Base-by-base conservation (phyloP, 2,797 vertebrate genomes). In the Epinephelus malabaricus region DNA sequence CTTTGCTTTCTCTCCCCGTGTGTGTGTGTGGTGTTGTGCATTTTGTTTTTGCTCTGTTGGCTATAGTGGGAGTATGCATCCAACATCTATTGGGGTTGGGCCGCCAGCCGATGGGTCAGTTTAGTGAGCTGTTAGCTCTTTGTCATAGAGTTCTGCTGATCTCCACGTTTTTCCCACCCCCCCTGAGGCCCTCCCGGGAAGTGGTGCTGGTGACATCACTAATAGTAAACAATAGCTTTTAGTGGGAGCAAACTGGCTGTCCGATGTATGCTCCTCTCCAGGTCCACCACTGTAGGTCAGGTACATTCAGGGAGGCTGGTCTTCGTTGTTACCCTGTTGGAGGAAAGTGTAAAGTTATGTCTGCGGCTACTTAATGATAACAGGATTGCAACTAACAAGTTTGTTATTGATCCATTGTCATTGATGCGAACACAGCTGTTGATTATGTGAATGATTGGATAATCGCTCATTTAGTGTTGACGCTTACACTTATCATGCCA, bases 121-220 rank as follows among this genome's bases (percentile, higher is more conserved):
- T 93, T 90, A 92, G 91, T 87, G 84, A 86, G 92, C 89, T 78
- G 85, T 81, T 89, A 82, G 88, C 89, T 88, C 92, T 95, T 94
- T 95, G 94, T 95, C 92, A 89, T 78, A 50, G 87, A 91, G 92
- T 93, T 94, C 82, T 94, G 94, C 94, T 95, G 94, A 95, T 93
- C 89, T 90, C 90, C 90, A 95, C 85, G 84, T 87, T 88, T 88
- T 88, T 86, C 77, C 69, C 79, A 75, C 76, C 69, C 79, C 49
- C 53, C 77, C 87, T 54, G 89, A 92, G 94, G 93, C 92, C 94
- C 92, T 92, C 93, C 89, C 76, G 87, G 94, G 89, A 95, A 94
- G 90, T 93, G 89, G 81, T 86, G 89, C 92, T 93, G 85, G 89
- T 95, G 93, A 94, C 94, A 94, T 94, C 92, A 94, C 89, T 91